A percentile compares a stretch with the other conserved stretches of the same genome.
phyloP scores from a whole-genome alignment of 2,888 invertebrate species.

The Cephalotes varians region DNA sequence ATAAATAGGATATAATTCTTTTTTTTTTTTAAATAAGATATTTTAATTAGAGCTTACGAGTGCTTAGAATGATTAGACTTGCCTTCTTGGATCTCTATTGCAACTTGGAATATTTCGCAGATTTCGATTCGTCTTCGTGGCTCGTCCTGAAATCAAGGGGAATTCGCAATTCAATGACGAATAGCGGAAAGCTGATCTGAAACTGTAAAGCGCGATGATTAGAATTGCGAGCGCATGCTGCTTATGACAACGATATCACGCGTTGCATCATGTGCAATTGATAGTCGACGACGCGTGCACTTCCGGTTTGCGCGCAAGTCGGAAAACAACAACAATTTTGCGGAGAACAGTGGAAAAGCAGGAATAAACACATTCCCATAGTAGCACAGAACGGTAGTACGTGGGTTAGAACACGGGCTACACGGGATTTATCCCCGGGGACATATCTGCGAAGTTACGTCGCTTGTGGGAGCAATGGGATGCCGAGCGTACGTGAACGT shows the following conservation, averaged over 20 bases:
- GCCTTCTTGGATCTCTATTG: conserved; percentile 22
- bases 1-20: background rate
- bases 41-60: conserved; percentile 4
- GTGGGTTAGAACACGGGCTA: conserved; percentile 53
- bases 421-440: conserved; percentile 73
- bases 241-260: background rate
- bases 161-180: background rate
- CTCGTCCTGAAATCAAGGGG: conserved; percentile 57
- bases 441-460: conserved; percentile 69
- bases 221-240: background rate
- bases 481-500: conserved; percentile 44
- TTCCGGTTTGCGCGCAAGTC: conserved; percentile 20
- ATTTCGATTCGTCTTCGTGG: background rate
- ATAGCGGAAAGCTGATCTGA: background rate
- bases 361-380: conserved; percentile 53
- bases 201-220: background rate
- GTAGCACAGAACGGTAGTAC: conserved; percentile 18
- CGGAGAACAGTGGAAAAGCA: conserved; percentile 38
- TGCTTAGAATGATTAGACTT: conserved; percentile 63
- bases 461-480: conserved; percentile 69
- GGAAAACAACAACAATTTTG: conserved; percentile 35
- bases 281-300: conserved; percentile 28
- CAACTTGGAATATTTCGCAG: background rate
- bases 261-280: background rate
- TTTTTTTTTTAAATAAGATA: background rate